Percentiles rank a stretch among this genome's conserved stretches.
These are phyloP conservation scores for Isoperla grammatica DNA, from an alignment of 2,888 invertebrate genomes.

Conservation along the genomic window DNA sequence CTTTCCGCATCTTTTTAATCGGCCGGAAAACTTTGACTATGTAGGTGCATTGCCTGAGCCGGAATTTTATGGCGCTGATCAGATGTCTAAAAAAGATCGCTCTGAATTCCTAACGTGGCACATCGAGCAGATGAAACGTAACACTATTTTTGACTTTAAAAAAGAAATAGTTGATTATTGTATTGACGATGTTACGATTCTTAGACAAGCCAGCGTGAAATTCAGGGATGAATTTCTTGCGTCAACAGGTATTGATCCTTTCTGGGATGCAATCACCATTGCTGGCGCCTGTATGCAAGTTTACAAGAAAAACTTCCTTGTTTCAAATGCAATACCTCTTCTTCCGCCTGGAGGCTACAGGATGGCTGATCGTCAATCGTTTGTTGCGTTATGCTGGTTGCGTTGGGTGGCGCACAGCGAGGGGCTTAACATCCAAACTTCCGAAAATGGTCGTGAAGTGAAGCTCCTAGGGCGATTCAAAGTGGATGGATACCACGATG, in stretches of 20 bases:
- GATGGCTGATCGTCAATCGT: conserved; percentile 5
- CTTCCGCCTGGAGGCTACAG: conserved; percentile 22
- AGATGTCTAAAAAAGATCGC: background rate
- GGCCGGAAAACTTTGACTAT: background rate
- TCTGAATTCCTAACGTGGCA: background rate
- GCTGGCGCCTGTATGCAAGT: conserved; percentile 21
- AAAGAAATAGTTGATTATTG: background rate
- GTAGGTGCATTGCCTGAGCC: background rate
- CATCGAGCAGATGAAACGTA: background rate
- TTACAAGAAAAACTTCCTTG: conserved; percentile 16
- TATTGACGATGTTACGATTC: background rate
- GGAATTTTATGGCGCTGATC: background rate
- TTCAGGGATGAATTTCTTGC: background rate
- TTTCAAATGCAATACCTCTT: conserved; percentile 14
- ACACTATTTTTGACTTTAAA: background rate
- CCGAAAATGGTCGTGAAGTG: conserved; percentile 25
- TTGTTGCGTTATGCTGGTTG: conserved; percentile 10
- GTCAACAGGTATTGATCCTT: conserved; percentile 11
- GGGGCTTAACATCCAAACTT: background rate
- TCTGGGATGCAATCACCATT: conserved; percentile 18
- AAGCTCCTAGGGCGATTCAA: conserved; percentile 18
- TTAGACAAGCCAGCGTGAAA: background rate
- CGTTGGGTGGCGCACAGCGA: background rate
- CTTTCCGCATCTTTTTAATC: conserved; percentile 7
- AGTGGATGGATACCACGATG: conserved; percentile 26